A percentile compares a stretch with the other conserved stretches of the same genome.
Conservation (phyloP, 2,888 invertebrate species). For the Andrena minutula region DNA sequence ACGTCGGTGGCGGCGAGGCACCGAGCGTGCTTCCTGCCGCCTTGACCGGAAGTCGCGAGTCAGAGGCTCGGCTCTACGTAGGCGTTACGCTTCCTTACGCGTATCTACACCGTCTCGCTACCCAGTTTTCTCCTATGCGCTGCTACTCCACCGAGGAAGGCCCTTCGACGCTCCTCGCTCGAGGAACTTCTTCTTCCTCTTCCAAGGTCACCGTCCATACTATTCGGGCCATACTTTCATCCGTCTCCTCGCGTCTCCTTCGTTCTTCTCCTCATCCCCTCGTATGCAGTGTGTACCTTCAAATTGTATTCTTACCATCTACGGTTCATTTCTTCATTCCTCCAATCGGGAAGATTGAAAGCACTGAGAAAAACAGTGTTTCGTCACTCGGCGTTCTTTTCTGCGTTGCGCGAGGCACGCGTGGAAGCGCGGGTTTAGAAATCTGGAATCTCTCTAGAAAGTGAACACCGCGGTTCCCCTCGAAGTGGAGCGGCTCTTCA, state of each 20-base stretch:
- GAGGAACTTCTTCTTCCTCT: conserved; percentile 49
- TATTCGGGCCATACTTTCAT: conserved; percentile 35
- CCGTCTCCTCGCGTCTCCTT: conserved; percentile 2
- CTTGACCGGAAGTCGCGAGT: conserved; percentile 85
- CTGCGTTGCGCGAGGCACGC: too few species aligned
- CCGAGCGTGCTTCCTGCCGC: conserved; percentile 84
- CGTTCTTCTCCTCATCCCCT: background rate
- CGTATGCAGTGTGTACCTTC: background rate
- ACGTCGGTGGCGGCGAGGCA: conserved; percentile 79
- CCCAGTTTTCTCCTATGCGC: conserved; percentile 74
- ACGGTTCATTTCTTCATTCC: too few species aligned
- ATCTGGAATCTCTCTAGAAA: conserved; percentile 34
- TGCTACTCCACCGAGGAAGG: conserved; percentile 39
- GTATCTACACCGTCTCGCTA: conserved; percentile 79
- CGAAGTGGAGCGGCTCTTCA: background rate
- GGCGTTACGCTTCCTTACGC: conserved; percentile 84
- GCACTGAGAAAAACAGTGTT: too few species aligned
- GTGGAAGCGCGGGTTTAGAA: background rate
- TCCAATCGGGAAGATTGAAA: too few species aligned
- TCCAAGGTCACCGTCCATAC: conserved; percentile 50
- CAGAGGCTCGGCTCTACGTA: conserved; percentile 83
- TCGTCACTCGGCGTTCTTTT: too few species aligned
- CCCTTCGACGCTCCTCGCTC: conserved; percentile 57
- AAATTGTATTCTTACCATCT: too few species aligned
- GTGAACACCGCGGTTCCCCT: conserved; percentile 9